Base-by-base conservation (phyloP, 2,888 invertebrate species). In the Drosophila nigricruria region DNA sequence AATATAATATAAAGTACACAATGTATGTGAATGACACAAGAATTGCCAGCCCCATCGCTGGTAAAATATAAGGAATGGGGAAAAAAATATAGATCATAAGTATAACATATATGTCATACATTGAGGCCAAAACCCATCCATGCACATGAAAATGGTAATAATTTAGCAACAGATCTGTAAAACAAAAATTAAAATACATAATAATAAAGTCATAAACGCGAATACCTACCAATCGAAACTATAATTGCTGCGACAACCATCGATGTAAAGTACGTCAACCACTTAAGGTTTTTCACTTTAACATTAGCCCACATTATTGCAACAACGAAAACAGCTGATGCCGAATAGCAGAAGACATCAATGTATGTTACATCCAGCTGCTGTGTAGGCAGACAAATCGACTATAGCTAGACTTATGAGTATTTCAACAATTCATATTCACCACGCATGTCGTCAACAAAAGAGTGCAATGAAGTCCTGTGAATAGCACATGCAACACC, bases 11-110 rank as follows among this genome's bases (percentile, higher is more conserved):
- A 18, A 40, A 73, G 52, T 70, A 69, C 0, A 12, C 0, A 1
- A 65, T 20, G 5, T 81, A 77, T 6, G 54, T 0, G 6, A 14
- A 0, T 6, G 79, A 67, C 3, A 79, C 53, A 0, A 25, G 0
- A 10, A 5, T 2, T 4, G 73, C 84, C 1, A 85, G 47, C 0
- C 16, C 3, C 0, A 84, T 16, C 0, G 84, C 45, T 1, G 66
- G 62, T 0, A 27, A 4, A 12, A 73, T 60, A 20, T 32, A 9
- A 6, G 78, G 69, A 20, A 85, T 75, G 3, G 84, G 84, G 6
- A 85, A 38, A 61, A 84, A 85, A 54, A 84, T 70, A 32, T 80
- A 85, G 1, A 84, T 64, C 65, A 70, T 59, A 12, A 68, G 58
- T 4, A 78, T 20, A 1, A 68, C 40, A 20, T 87, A 84, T 0